Conservation (phyloP, 2,888 invertebrate genomes). For the Lithosia quadra region DNA sequence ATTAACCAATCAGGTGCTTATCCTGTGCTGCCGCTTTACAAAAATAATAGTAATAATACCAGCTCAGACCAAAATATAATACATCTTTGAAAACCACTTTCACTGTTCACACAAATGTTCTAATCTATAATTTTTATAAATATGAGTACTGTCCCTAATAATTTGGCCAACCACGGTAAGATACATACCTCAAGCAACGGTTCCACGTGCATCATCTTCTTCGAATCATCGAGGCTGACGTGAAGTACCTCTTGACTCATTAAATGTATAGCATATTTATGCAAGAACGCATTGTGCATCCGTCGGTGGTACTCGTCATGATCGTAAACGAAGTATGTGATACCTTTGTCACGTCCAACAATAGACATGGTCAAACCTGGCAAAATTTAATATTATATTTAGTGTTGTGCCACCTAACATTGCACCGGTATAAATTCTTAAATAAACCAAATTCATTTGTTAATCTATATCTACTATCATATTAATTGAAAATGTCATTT, state of each 20-base stretch:
- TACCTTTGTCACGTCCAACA: conserved; percentile 34
- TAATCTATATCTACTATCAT: too few relatives aligned
- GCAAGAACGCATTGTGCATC: conserved; percentile 50
- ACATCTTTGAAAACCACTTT: too few relatives aligned
- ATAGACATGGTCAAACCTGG: conserved; percentile 65
- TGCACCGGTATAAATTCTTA: too few relatives aligned
- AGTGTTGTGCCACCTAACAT: neutral
- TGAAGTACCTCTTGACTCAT: neutral
- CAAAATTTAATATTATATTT: conserved; percentile 11
- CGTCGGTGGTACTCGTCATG: conserved; percentile 60
- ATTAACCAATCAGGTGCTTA: too few relatives aligned
- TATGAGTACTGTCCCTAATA: too few relatives aligned
- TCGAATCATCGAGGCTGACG: conserved; percentile 34
- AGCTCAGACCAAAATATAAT: too few relatives aligned
- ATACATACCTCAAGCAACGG: conserved; percentile 62
- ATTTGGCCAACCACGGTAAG: neutral
- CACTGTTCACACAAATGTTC: too few relatives aligned
- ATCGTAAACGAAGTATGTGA: conserved; percentile 58
- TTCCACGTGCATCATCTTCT: conserved; percentile 60
- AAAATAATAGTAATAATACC: too few relatives aligned
- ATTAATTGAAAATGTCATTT: too few relatives aligned
- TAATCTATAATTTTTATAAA: too few relatives aligned
- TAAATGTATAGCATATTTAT: neutral
- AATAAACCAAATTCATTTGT: too few relatives aligned
- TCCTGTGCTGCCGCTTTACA: too few relatives aligned